Base-by-base conservation (phyloP, 2,888 invertebrate genomes). In the Synergus umbraculus region DNA sequence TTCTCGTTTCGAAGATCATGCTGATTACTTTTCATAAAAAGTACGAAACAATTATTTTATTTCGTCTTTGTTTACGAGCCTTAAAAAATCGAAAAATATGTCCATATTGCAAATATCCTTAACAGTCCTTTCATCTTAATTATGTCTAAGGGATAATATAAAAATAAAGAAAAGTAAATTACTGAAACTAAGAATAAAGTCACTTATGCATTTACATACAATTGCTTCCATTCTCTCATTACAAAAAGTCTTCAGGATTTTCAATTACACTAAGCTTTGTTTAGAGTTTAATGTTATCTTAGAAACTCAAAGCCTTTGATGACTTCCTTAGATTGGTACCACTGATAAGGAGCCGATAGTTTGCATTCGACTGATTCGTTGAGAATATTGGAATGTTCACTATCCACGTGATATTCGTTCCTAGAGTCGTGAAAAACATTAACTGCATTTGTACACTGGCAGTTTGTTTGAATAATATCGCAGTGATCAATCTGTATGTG, bases 281-380 rank as follows among this genome's bases (percentile, higher is more conserved):
- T 4, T 22, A 60, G 37, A 73, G 10, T 54, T 15, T 76, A 82
- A 67, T 76, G 86, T 90, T 87, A 91, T 87, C 88, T 86, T 81
- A 85, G 18, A 81, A 86, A 91, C 84, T 91, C 91, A 69, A 91
- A 92, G 76, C 91, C 92, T 83, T 89, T 92, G 76, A 92, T 88
- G 29, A 91, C 84, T 84, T 91, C 89, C 80, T 82, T 89, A 0
- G 92, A 91, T 78, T 92, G 92, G 84, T 91, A 92, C 92, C 92
- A 92, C 44, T 82, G 85, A 81, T 88, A 91, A 8, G 85, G 81
- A 77, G 66, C 63, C 65, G 86, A 77, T 10, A 43, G 67, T 49
- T 67, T 76, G 54, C 54, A 76, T 15, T 81, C 63, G 46, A 78
- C 79, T 15, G 79, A 60, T 37, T 84, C 78, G 66, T 80, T 80